Evolutionary conservation across 1,140 invertebrate species (phyloP), one percentile per base, ranked within the genome.

Genomic region (Drosophila parabipectinata): DNA sequence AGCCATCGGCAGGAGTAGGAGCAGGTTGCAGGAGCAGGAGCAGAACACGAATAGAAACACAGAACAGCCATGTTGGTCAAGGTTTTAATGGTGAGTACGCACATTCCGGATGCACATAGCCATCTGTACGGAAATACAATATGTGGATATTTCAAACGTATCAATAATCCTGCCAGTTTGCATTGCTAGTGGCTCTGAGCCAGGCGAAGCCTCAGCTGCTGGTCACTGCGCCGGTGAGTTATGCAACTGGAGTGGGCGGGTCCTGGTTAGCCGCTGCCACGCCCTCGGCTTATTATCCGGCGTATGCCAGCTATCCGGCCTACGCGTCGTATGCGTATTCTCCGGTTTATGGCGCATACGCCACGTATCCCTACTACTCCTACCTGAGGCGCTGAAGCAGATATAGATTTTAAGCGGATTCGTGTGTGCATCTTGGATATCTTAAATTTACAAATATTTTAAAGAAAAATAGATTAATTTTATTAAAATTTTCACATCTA

Each of bases 261-360:
- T 15, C 68, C 10, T 88, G 75, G 83, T 28, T 81, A 28, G 57
- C 41, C 41, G 41, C 50, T 14, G 21, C 58, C 4, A 8, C 69
- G 45, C 55, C 69, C 4, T 30, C 63, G 4, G 53, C 32, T 34
- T 75, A 75, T 41, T 75, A 74, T 58, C 72, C 74, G 21, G 52
- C 77, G 8, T 88, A 88, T 59, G 51, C 72, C 60, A 66, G 72
- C 61, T 88, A 88, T 74, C 83, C 83, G 67, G 79, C 83, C 34
- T 88, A 88, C 64, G 72, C 79, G 53, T 47, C 83, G 76, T 88
- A 87, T 88, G 54, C 83, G 72, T 88, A 88, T 61, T 64, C 76
- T 48, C 83, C 83, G 5, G 60, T 79, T 2, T 88, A 88, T 61
- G 79, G 72, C 60, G 61, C 83, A 57, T 88, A 88, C 50, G 83